Evolutionary conservation across 2,113 vertebrate genomes (phyloP).

Genomic region (Indri indri): DNA sequence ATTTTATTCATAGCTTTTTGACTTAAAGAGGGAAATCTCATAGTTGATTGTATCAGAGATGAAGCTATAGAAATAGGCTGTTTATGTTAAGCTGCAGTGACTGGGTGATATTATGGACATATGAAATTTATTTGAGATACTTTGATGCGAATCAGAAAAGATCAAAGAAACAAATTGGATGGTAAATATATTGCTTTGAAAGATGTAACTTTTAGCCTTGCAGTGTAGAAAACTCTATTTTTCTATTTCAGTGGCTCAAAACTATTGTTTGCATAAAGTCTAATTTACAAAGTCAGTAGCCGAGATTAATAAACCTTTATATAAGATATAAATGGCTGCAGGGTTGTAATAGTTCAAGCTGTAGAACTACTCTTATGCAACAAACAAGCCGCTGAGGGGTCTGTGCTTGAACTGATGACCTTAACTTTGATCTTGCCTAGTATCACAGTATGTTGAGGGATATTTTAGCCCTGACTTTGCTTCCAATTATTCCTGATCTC

Average conservation of each 20-base stretch:
- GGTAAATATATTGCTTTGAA: conserved; percentile 59
- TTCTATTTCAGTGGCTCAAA: conserved; percentile 63
- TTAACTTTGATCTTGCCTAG: neutral
- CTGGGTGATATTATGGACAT: neutral
- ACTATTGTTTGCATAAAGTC: conserved; percentile 64
- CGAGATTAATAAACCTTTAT: conserved; percentile 47
- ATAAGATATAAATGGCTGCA: conserved; percentile 30
- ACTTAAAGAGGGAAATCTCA: conserved; percentile 32
- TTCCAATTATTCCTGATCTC: neutral
- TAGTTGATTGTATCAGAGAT: conserved; percentile 12
- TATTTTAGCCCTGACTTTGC: neutral
- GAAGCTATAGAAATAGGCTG: conserved; percentile 40
- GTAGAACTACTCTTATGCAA: neutral
- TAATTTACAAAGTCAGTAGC: conserved; percentile 61
- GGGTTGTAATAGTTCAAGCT: neutral
- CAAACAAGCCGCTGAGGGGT: neutral
- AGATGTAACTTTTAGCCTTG: conserved; percentile 40
- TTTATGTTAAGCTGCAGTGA: conserved; percentile 37
- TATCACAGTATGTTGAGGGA: neutral
- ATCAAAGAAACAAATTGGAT: conserved; percentile 58
- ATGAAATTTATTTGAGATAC: neutral
- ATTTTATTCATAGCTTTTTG: conserved; percentile 5
- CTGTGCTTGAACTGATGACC: neutral
- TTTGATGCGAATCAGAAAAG: conserved; percentile 47
- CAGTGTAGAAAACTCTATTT: conserved; percentile 53